Base-by-base conservation (phyloP, 2,888 invertebrate species). In the Pocota personata region DNA sequence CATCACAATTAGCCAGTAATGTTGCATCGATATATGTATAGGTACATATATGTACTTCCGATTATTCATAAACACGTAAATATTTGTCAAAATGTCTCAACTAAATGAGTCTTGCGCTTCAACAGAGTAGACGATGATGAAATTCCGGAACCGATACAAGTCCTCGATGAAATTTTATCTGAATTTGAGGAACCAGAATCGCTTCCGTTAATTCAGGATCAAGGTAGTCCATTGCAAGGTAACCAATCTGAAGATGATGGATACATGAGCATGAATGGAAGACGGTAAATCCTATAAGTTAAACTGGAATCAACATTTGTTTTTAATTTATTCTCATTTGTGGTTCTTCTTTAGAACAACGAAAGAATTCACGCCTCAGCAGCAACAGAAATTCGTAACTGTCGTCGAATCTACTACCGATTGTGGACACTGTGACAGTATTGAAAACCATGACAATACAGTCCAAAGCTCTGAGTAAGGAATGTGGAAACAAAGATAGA, bases 261-360 rank as follows among this genome's bases (percentile, higher is more conserved):
- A 92, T 97, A 97, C 93, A 97, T 97, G 97, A 97, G 97, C 93
- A 96, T 97, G 95, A 97, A 97, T 95, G 97, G 97, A 89, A 95
- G 96, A 92, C 95, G 95, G 95, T 95, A 88, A 66, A 16, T 40
- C 3, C 12, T 21, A 27, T 37, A 19, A 19, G 4, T 8, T 37
- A 5, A 16, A 19, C 3, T 21, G 7, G 8, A 50, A 37, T 12
- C 5, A 5, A 16, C 7, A 12, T 14, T 3, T 27, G 14, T 8
- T 12, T 12, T 12, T 21, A 12, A 14, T 21, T 46, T 3, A 30
- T 21, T 40, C 0, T n/a, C n/a, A n/a, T n/a, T n/a, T 24, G 19
- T 16, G 10, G 3, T 46, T 40, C 5, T 35, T 27, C 30, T 46
- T 16, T 16, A 86, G 86, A 40, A 82, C 82, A 78, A 77, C 86